Conservation (phyloP, 2,888 invertebrate genomes). For the Drosophila lacicola region DNA sequence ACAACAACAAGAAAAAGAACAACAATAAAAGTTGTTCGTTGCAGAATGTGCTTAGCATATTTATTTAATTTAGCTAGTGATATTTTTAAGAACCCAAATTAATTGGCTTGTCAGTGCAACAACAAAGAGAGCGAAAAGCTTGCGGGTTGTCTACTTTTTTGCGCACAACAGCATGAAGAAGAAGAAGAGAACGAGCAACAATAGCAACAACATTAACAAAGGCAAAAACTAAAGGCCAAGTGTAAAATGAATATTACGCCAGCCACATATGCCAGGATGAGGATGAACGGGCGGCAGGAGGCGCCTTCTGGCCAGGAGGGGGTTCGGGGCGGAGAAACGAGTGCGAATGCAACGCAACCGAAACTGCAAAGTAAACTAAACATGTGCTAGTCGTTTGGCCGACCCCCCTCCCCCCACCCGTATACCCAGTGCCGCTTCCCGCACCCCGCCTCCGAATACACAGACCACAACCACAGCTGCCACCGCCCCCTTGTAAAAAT, state of each 20-base stretch:
- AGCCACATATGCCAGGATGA: slow-evolving; percentile 38
- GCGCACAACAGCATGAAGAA: slow-evolving; percentile 21
- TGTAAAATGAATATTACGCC: slow-evolving; percentile 83
- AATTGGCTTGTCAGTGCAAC: slow-evolving; percentile 67
- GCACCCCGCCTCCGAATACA: not conserved
- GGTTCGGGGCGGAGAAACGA: slow-evolving; percentile 14
- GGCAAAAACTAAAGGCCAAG: slow-evolving; percentile 82
- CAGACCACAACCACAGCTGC: slow-evolving; percentile 10
- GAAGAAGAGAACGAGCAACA: slow-evolving; percentile 20
- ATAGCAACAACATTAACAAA: slow-evolving; percentile 40
- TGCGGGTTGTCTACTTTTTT: slow-evolving; percentile 50
- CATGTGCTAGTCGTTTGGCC: slow-evolving; percentile 81
- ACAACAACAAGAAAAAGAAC: slow-evolving; percentile 32
- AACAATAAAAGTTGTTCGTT: slow-evolving; percentile 29
- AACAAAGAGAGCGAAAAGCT: slow-evolving; percentile 38
- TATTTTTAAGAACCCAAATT: slow-evolving; percentile 77
- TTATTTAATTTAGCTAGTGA: slow-evolving; percentile 77
- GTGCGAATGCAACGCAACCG: slow-evolving; percentile 73
- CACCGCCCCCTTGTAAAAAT: slow-evolving; percentile 56
- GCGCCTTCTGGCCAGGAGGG: not conserved
- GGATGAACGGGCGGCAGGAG: not conserved
- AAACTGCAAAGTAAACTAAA: slow-evolving; percentile 81
- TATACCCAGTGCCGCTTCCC: not conserved
- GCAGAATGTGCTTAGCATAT: slow-evolving; percentile 64
- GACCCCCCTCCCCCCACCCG: slow-evolving; percentile 4